Conservation (phyloP, 2,113 vertebrate species). For the Pterocles gutturalis region DNA sequence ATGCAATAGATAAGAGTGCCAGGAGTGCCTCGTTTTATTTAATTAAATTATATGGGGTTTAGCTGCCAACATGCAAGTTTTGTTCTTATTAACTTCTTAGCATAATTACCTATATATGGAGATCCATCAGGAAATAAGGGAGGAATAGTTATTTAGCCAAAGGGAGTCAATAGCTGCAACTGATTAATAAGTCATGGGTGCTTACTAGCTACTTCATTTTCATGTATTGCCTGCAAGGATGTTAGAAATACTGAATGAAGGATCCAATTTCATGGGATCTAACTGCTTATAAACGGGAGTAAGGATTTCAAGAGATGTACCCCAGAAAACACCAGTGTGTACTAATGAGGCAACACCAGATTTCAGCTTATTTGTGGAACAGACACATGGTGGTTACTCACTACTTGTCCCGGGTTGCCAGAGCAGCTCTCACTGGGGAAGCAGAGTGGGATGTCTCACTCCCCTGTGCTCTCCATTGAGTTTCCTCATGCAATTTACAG, state of each 20-base stretch:
- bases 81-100: not conserved
- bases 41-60: not conserved
- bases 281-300: not conserved
- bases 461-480: not conserved
- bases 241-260: not conserved
- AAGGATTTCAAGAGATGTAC: not conserved
- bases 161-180: not conserved
- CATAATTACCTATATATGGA: not conserved
- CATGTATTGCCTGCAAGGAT: not conserved
- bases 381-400: rapidly evolving
- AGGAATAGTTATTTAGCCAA: not conserved
- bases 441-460: not conserved
- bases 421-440: not conserved
- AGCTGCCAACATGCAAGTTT: not conserved
- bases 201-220: not conserved
- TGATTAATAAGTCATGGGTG: not conserved
- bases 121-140: not conserved
- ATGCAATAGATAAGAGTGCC: not conserved
- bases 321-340: not conserved
- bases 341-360: not conserved
- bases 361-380: not conserved
- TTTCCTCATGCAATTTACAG: constrained; percentile 9
- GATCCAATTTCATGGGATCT: not conserved
- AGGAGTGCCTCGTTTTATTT: not conserved
- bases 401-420: not conserved